Evolutionary conservation across 2,888 invertebrate species (phyloP), one percentile per base, ranked within the genome.

Genomic region (Anthrax anthrax): DNA sequence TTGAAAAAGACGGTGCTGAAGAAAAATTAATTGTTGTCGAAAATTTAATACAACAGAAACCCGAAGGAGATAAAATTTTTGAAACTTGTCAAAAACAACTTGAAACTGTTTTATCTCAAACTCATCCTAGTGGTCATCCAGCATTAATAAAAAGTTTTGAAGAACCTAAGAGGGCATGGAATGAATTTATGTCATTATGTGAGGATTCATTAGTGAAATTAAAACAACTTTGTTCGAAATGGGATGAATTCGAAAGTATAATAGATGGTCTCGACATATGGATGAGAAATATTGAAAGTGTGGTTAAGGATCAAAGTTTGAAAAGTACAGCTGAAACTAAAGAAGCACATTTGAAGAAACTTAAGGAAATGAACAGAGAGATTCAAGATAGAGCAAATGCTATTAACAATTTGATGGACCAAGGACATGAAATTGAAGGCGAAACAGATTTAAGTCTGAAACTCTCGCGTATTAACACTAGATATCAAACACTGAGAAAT

Each of bases 261-360:
- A 75, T 90, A 32, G 84, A 88, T 52, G 77, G 77, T 47, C 70
- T 94, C 2, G 84, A 84, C 58, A 74, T 77, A 42, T 95, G 94
- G 94, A 72, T 90, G 43, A 88, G 86, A 61, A 75, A 80, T 43
- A 85, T 85, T 60, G 94, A 95, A 67, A 76, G 76, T 42, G 80
- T 84, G 60, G 77, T 92, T 0, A 86, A 91, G 65, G 90, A 91
- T 62, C 90, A 90, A 65, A 86, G 87, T 54, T 72, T 92, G 2
- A 88, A 87, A 64, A 89, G 81, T 58, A 86, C 83, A 4, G 77
- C 87, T 32, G 86, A 86, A 54, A 78, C 87, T 3, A 95, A 95
- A 67, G 73, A 78, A 51, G 72, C 74, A 10, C 86, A 91, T 65
- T 70, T 90, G 44, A 77, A 81, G 46, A 87, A 86, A 63, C 71